A percentile compares a stretch with the other conserved stretches of the same genome.
Conservation (phyloP, 2,888 invertebrate species). For the Germaria angustata region DNA sequence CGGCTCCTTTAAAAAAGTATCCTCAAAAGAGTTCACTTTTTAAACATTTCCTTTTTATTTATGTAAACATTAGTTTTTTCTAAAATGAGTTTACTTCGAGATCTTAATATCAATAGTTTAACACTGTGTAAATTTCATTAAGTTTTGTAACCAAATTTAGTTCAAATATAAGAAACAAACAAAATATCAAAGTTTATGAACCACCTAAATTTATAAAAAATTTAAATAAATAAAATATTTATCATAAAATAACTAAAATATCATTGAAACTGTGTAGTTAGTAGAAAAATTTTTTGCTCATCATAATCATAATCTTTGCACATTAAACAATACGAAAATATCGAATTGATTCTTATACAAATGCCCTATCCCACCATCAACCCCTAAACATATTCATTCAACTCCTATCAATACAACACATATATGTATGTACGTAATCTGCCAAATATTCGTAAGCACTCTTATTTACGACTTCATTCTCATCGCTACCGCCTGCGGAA, state of each 20-base stretch:
- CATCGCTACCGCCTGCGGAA: neutral
- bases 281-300: constrained; percentile 2
- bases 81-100: too few species aligned
- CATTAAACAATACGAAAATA: constrained; percentile 2
- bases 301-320: constrained; percentile 4
- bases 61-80: too few species aligned
- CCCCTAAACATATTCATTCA: neutral
- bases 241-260: constrained; percentile 12
- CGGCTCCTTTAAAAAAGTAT: too few species aligned
- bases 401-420: neutral
- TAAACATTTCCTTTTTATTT: too few species aligned
- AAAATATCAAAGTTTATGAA: constrained; percentile 20
- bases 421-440: neutral
- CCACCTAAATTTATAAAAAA: constrained; percentile 3
- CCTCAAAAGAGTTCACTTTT: too few species aligned
- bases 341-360: neutral
- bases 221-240: too few species aligned
- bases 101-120: too few species aligned
- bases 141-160: constrained; percentile 11
- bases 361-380: constrained; percentile 10
- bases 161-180: neutral
- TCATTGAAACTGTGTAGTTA: neutral
- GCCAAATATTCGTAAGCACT: constrained; percentile 1
- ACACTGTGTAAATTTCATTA: constrained; percentile 9
- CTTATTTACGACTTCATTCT: constrained; percentile 26